A percentile compares a stretch with the other conserved stretches of the same genome.
Conservation (phyloP, 2,888 invertebrate species). For the Fragum sueziense region DNA sequence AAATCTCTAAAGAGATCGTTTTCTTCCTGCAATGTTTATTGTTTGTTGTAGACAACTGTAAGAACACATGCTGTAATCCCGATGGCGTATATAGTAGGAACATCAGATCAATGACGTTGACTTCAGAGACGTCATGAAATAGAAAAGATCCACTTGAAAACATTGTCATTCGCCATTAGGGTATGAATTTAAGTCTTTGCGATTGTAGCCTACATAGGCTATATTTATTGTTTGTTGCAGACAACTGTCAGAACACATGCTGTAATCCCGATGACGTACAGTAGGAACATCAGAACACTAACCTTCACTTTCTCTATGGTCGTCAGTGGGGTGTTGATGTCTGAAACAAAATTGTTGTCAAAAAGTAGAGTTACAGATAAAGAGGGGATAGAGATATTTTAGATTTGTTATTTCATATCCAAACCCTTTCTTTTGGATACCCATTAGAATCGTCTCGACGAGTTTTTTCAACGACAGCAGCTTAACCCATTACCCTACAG, state of each 20-base stretch:
- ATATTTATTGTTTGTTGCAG: background rate
- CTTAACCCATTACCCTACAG: too few species aligned
- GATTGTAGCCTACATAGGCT: background rate
- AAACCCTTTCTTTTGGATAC: too few species aligned
- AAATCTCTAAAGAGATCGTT: too few species aligned
- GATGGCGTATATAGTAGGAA: slow-evolving; percentile 3
- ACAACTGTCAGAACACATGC: slow-evolving; percentile 4
- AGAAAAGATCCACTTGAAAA: background rate
- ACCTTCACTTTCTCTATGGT: background rate
- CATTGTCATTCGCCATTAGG: too few species aligned
- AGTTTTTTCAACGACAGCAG: too few species aligned
- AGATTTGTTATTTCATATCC: too few species aligned
- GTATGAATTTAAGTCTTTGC: too few species aligned
- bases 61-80: slow-evolving; percentile 6
- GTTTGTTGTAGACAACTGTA: background rate
- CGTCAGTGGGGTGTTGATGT: slow-evolving; percentile 2
- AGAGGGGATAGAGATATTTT: too few species aligned
- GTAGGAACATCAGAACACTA: background rate
- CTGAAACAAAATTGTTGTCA: background rate
- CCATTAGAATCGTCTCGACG: too few species aligned
- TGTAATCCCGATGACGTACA: slow-evolving; percentile 9
- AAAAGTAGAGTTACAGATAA: too few species aligned
- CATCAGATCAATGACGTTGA: background rate
- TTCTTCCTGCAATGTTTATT: too few species aligned
- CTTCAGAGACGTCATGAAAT: background rate